Percentiles rank a stretch among this genome's conserved stretches.
These are phyloP conservation scores for Alethe diademata DNA, from an alignment of 2,113 vertebrate species.

Conservation along the genomic window DNA sequence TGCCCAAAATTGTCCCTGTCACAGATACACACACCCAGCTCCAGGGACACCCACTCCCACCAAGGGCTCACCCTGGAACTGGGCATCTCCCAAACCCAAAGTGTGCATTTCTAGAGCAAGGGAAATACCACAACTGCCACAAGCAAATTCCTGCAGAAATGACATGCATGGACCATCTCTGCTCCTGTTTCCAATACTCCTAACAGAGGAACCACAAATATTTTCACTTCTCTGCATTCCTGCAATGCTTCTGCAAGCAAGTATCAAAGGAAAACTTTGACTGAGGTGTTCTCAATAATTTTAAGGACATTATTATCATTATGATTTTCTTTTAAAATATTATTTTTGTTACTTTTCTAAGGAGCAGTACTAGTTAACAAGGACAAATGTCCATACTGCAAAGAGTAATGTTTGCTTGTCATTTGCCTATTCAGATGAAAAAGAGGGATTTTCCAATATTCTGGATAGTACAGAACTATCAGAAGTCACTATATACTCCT, in stretches of 20 bases:
- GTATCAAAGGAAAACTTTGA: background rate
- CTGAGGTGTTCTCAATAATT: background rate
- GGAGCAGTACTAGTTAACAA: background rate
- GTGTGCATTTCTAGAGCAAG: background rate
- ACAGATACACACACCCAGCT: background rate
- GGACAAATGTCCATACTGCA: background rate
- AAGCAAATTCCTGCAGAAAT: background rate
- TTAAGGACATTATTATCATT: background rate
- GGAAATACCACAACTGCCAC: background rate
- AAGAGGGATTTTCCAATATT: background rate
- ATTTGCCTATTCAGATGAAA: fast-evolving
- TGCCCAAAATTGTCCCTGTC: background rate
- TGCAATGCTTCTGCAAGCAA: background rate
- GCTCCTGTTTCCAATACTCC: background rate
- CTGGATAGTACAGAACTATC: background rate
- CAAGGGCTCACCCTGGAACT: fast-evolving
- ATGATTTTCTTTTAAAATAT: background rate
- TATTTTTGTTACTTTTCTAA: background rate
- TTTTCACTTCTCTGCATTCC: background rate
- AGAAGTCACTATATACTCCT: background rate
- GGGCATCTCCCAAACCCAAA: background rate
- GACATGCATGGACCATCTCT: fast-evolving
- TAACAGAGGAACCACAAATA: background rate
- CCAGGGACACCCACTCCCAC: background rate
- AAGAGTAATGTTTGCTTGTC: background rate